Conservation (phyloP, 2,113 vertebrate species). For the Notarius quadriscutis region DNA sequence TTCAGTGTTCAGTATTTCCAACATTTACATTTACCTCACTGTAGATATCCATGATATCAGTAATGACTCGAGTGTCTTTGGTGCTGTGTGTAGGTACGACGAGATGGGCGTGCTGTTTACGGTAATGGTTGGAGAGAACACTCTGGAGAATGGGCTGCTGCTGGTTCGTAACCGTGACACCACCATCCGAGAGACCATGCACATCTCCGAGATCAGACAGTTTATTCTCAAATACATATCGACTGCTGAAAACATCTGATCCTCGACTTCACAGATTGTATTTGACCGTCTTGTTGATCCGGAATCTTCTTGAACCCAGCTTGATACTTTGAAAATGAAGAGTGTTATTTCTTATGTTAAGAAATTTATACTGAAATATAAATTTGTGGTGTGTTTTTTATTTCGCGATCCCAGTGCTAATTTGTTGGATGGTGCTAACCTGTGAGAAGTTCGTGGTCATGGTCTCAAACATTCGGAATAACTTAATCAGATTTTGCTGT, state of each 20-base stretch:
- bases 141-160: constrained; percentile 87
- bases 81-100: constrained; percentile 80
- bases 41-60: neutral
- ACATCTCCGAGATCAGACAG: constrained; percentile 85
- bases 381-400: neutral
- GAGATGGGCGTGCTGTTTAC: constrained; percentile 95
- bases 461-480: neutral
- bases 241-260: constrained; percentile 71
- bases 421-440: neutral
- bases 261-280: too few species aligned
- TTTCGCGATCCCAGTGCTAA: neutral
- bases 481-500: neutral
- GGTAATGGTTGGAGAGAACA: constrained; percentile 80
- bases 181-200: constrained; percentile 90
- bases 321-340: neutral
- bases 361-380: neutral
- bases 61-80: constrained; percentile 3
- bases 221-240: constrained; percentile 84
- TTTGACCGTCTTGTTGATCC: neutral
- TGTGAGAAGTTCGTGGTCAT: neutral
- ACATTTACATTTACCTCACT: neutral
- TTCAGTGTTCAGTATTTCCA: neutral
- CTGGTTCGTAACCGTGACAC: constrained; percentile 90
- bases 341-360: neutral
- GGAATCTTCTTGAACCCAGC: neutral